Evolutionary conservation across 2,888 invertebrate genomes (phyloP), one percentile per base, ranked within the genome.

Genomic region (Heliconius charithonia): DNA sequence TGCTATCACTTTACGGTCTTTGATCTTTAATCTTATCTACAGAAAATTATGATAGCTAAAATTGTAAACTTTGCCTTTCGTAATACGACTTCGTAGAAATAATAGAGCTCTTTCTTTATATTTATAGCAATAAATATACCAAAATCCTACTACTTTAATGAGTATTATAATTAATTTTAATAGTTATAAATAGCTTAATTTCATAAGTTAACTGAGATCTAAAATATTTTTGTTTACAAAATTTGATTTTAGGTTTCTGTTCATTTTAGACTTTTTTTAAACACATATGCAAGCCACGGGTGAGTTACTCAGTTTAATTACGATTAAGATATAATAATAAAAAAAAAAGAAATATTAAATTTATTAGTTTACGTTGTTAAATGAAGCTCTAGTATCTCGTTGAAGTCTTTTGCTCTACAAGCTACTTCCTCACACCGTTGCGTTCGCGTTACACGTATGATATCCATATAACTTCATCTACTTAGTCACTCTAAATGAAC

Each of bases 331-430:
- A 19, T 22, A 51, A 51, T 51, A 19, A 56, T 56, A 56, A 10
- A 51, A 19, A 51, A n/a, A 51, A 51, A 19, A 51, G 2, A 22
- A 51, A 7, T 51, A 22, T 51, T 12, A 10, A 62, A 62, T 62
- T n/a, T 62, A 62, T 10, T n/a, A 62, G 2, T 62, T n/a, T 62
- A 16, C 13, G 2, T 63, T 13, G 12, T 10, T 37, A 22, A 41
- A 29, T 19, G 22, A 29, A 45, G 29, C 63, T 32, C 29, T 19
- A 32, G 62, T 10, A 16, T 63, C 76, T 51, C 79, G 79, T 79
- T 79, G 76, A 79, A 72, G 79, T 79, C 79, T 79, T 77, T 76
- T 70, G 75, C 27, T 45, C 75, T 29, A 51, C 66, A 59, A 62
- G 9, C 4, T 62, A 32, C 51, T 22, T n/a, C 3, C 41, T 69